Evolutionary conservation across 2,888 invertebrate genomes (phyloP), one percentile per base, ranked within the genome.

Genomic region (Busseola fusca): DNA sequence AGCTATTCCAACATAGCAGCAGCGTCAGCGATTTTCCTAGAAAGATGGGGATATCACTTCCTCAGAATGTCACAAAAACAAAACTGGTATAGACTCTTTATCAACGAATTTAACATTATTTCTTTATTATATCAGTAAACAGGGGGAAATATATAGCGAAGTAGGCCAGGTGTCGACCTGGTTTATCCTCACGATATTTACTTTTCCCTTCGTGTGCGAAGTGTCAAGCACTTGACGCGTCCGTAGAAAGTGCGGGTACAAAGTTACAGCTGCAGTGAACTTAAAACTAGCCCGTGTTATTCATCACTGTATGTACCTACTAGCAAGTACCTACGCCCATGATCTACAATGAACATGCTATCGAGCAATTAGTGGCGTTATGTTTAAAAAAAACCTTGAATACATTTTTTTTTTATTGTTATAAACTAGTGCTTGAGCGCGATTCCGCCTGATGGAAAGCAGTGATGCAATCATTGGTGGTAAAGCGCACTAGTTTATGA

Each of bases 121-220:
- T 48, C 12, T 74, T 40, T 50, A 27, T 9, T 37, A n/a, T 34
- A 52, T 27, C 54, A 54, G n/a, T 52, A 63, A 52, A 64, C 12
- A 64, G 54, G 50, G 68, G 52, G 52, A 68, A 71, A 74, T 75
- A 66, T 72, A 85, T 87, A 87, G 84, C 75, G 87, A 93, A 92
- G 88, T 92, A 92, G 93, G 92, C 80, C 92, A 85, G 86, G 78
- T 87, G 84, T 86, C 88, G 91, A 91, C 91, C 91, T 87, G 89
- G 87, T 91, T 83, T 70, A 78, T 81, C 83, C 84, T 86, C 87
- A 87, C 88, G 84, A 89, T 92, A 87, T 92, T 93, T 92, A 86
- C 90, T 85, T 85, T 88, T 74, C 81, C 83, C 76, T 81, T 78
- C 60, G 86, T 88, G 85, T 84, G 84, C 85, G 81, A 78, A 78